phyloP scores from a whole-genome alignment of 2,888 invertebrate species.

The Caenorhabditis japonica region DNA sequence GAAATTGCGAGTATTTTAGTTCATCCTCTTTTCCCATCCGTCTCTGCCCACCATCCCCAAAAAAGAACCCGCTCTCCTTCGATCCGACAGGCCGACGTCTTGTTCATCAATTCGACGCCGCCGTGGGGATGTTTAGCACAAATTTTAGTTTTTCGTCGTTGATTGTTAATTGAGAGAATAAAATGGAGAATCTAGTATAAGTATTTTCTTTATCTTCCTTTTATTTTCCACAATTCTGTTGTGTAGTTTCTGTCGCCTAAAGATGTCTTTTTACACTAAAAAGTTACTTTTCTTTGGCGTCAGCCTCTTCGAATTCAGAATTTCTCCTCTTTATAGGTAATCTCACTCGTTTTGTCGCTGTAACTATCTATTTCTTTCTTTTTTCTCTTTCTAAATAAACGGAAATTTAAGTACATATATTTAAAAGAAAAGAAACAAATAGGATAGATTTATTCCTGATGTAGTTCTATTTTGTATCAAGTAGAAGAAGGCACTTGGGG shows the following conservation, averaged over 20 bases:
- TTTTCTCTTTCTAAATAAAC: conserved; percentile 18
- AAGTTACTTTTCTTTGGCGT: not conserved
- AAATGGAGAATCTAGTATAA: conserved; percentile 45
- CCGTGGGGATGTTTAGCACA: conserved; percentile 27
- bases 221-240: conserved; percentile 3
- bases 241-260: conserved; percentile 4
- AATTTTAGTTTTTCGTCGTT: conserved; percentile 32
- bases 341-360: conserved; percentile 12
- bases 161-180: conserved; percentile 50
- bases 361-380: conserved; percentile 9
- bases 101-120: not conserved
- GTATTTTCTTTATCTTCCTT: conserved; percentile 4
- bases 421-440: not conserved
- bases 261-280: conserved; percentile 33
- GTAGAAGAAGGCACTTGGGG: too few relatives aligned
- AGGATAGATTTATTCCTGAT: conserved; percentile 31
- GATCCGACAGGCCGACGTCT: conserved; percentile 6
- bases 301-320: conserved; percentile 7
- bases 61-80: conserved; percentile 26
- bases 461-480: conserved; percentile 12
- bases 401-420: conserved; percentile 11
- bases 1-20: conserved; percentile 46
- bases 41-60: conserved; percentile 4
- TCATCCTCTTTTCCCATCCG: conserved; percentile 1
- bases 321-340: conserved; percentile 20